phyloP scores from a whole-genome alignment of 2,888 invertebrate species.

The Orgyia antiqua region DNA sequence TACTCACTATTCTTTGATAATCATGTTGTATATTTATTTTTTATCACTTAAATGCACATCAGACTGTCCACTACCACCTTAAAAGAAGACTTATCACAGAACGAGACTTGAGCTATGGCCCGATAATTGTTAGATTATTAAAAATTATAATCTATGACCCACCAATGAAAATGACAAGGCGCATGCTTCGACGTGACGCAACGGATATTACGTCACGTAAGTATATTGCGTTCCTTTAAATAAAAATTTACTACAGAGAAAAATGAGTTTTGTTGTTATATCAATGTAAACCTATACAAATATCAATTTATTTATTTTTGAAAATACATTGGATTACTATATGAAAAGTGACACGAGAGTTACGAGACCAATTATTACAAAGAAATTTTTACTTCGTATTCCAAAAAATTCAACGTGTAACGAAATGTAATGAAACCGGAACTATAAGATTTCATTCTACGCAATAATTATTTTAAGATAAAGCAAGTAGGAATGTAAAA shows the following conservation, averaged over 20 bases:
- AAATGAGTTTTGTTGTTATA: no score
- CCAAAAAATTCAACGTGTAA: constrained; percentile 3
- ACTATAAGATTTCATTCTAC: constrained; percentile 9
- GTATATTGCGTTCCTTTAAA: constrained; percentile 23
- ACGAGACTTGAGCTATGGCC: constrained; percentile 70
- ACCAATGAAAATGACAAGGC: constrained; percentile 76
- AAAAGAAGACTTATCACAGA: constrained; percentile 68
- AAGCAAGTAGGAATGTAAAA: no score
- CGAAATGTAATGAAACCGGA: constrained; percentile 16
- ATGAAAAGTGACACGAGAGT: no score
- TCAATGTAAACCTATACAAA: no score
- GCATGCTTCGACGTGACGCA: constrained; percentile 81
- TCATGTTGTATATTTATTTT: constrained; percentile 76
- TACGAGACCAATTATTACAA: no score
- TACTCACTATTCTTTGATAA: constrained; percentile 86
- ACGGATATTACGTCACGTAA: constrained; percentile 79
- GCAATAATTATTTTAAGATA: no score
- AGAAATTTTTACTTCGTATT: neutral
- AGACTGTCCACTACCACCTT: constrained; percentile 74
- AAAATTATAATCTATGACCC: constrained; percentile 71
- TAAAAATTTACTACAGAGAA: no score
- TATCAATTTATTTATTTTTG: no score
- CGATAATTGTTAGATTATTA: constrained; percentile 62
- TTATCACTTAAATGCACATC: constrained; percentile 71
- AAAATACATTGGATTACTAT: no score